phyloP scores from a whole-genome alignment of 1,140 invertebrate genomes.

The Teleopsis dalmanni region DNA sequence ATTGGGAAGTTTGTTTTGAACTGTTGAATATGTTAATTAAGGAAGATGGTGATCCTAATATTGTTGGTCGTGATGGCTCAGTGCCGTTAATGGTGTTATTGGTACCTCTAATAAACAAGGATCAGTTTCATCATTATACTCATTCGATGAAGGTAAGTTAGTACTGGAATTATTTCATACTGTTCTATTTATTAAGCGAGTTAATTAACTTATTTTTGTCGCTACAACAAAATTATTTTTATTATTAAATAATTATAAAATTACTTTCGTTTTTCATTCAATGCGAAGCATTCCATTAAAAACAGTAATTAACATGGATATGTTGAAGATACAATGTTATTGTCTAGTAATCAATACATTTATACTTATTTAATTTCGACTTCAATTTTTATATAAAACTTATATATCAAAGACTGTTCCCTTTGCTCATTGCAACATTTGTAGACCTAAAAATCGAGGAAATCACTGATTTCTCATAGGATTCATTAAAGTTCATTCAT shows the following conservation, averaged over 20 bases:
- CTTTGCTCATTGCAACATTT: no score
- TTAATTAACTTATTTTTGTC: neutral
- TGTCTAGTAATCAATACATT: no score
- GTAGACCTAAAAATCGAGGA: no score
- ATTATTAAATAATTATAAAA: neutral
- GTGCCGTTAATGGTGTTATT: slow-evolving; percentile 67
- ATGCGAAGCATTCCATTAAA: no score
- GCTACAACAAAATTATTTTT: neutral
- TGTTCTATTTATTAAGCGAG: no score
- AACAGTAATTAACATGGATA: no score
- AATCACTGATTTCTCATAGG: no score
- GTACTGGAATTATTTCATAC: neutral
- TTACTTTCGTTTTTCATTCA: neutral
- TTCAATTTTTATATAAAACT: no score
- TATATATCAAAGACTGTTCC: no score
- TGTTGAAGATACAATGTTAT: no score
- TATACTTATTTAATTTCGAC: no score
- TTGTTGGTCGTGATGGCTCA: slow-evolving; percentile 62
- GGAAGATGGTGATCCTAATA: slow-evolving; percentile 60
- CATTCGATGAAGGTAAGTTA: slow-evolving; percentile 61
- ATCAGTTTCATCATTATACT: slow-evolving; percentile 64
- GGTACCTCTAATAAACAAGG: slow-evolving; percentile 67
- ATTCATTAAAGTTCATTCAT: no score
- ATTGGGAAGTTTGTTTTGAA: slow-evolving; percentile 70
- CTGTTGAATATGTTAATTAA: slow-evolving; percentile 62